Evolutionary conservation across 2,113 vertebrate genomes (phyloP).

Genomic region (Misgurnus anguillicaudatus): DNA sequence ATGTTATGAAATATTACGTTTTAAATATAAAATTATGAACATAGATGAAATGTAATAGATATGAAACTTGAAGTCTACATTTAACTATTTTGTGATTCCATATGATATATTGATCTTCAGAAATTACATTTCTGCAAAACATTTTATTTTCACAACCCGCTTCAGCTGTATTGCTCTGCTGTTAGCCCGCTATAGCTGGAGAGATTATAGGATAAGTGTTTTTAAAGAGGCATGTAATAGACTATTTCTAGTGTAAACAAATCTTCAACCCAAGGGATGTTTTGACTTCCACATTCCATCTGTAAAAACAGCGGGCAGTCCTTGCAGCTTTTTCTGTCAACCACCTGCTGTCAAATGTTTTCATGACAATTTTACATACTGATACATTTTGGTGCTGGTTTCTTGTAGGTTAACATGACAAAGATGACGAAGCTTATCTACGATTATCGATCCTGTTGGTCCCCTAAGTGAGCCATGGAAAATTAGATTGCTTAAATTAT

Average conservation of each 20-base stretch:
- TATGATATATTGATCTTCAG: constrained; percentile 1
- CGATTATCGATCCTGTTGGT: constrained; percentile 57
- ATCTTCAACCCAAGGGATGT: not conserved
- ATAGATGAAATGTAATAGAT: too few species aligned
- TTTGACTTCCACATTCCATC: constrained; percentile 33
- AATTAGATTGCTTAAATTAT: constrained; percentile 63
- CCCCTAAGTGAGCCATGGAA: constrained; percentile 60
- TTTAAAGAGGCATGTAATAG: constrained; percentile 29
- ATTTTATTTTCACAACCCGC: not conserved
- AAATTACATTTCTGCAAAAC: not conserved
- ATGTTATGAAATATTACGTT: too few species aligned
- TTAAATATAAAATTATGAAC: too few species aligned
- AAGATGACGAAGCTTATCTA: constrained; percentile 15
- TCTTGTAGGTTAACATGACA: constrained; percentile 22
- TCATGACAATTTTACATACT: constrained; percentile 3
- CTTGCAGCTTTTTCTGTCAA: not conserved
- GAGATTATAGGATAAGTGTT: constrained; percentile 33
- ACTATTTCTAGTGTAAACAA: constrained; percentile 28
- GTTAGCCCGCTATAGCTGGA: not conserved
- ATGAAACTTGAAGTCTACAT: too few species aligned
- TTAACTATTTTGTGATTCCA: not conserved
- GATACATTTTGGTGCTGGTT: not conserved
- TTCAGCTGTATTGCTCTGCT: constrained; percentile 10
- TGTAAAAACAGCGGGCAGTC: not conserved
- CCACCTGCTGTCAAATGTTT: constrained; percentile 26